Evolutionary conservation across 1,140 invertebrate genomes (phyloP).

Genomic region (Drosophila leontia): DNA sequence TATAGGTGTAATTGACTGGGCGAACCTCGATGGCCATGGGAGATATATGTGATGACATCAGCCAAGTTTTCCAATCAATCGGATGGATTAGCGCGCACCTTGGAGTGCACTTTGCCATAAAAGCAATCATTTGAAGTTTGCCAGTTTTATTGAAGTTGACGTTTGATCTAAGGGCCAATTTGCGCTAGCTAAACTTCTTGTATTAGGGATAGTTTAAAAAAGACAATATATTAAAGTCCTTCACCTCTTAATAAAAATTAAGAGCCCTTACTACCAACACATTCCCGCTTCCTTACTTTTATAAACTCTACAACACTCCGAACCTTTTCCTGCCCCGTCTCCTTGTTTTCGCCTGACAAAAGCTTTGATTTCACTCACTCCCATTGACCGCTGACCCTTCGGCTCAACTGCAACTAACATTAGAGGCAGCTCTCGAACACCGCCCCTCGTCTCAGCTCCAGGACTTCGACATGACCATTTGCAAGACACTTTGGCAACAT

Average conservation of each 20-base stretch:
- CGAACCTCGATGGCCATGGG: background rate
- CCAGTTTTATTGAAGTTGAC: background rate
- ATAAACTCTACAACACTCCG: constrained; percentile 6
- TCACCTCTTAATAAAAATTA: constrained; percentile 1
- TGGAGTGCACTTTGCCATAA: constrained; percentile 6
- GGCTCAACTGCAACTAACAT: constrained; percentile 27
- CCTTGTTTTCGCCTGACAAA: constrained; percentile 21
- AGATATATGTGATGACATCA: constrained; percentile 44
- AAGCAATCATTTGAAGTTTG: constrained; percentile 4
- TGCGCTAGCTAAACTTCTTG: background rate
- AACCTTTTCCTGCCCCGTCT: background rate
- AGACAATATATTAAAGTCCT: background rate
- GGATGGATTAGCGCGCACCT: constrained; percentile 29
- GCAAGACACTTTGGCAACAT: constrained; percentile 62
- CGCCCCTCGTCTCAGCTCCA: constrained; percentile 6
- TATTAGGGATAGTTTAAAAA: background rate
- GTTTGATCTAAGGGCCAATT: background rate
- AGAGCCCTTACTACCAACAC: background rate
- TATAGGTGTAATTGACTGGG: background rate
- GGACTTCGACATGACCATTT: constrained; percentile 56
- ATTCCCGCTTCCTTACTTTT: background rate
- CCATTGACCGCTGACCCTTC: constrained; percentile 36
- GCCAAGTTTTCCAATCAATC: constrained; percentile 43
- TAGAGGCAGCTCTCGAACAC: constrained; percentile 1
- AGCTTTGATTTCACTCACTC: constrained; percentile 50